Evolutionary conservation across 1,140 invertebrate genomes (phyloP).

Genomic region (Drosophila ohnishii): DNA sequence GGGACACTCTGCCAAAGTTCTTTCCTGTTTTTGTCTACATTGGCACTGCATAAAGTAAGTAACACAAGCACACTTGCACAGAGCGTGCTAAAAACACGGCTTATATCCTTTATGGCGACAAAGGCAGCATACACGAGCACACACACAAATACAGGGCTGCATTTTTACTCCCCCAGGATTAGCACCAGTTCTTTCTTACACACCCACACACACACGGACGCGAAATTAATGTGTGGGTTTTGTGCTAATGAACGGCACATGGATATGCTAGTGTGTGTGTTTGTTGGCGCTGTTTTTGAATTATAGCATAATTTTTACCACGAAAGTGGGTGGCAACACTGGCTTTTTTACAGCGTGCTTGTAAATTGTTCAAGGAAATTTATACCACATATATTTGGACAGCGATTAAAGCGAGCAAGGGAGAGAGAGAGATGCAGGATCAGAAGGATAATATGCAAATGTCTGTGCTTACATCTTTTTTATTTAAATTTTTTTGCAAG

Average conservation of each 20-base stretch:
- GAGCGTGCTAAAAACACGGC: constrained; percentile 65
- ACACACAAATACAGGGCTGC: constrained; percentile 17
- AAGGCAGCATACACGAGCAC: constrained; percentile 52
- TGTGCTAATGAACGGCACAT: constrained; percentile 75
- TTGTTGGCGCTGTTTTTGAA: constrained; percentile 68
- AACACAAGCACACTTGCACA: constrained; percentile 36
- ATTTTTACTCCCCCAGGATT: constrained; percentile 39
- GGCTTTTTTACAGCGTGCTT: constrained; percentile 50
- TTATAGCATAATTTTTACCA: constrained; percentile 80
- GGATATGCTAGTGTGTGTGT: constrained; percentile 14
- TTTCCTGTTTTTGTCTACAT: constrained; percentile 8
- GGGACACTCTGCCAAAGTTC: background rate
- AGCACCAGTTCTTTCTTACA: constrained; percentile 11
- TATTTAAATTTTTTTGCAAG: background rate
- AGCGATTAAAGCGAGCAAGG: constrained; percentile 15
- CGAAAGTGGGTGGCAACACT: constrained; percentile 54
- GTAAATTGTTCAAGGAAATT: constrained; percentile 68
- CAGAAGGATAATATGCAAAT: constrained; percentile 56
- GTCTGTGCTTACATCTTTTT: constrained; percentile 31
- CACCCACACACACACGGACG: constrained; percentile 20
- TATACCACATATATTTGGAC: constrained; percentile 57
- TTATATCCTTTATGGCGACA: constrained; percentile 75
- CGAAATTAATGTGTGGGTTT: constrained; percentile 77
- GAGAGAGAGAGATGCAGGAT: background rate
- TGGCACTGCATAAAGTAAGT: constrained; percentile 63